A percentile compares a stretch with the other conserved stretches of the same genome.
Evolutionary conservation across 2,888 invertebrate species (phyloP).

Genomic region (Monopis laevigella): DNA sequence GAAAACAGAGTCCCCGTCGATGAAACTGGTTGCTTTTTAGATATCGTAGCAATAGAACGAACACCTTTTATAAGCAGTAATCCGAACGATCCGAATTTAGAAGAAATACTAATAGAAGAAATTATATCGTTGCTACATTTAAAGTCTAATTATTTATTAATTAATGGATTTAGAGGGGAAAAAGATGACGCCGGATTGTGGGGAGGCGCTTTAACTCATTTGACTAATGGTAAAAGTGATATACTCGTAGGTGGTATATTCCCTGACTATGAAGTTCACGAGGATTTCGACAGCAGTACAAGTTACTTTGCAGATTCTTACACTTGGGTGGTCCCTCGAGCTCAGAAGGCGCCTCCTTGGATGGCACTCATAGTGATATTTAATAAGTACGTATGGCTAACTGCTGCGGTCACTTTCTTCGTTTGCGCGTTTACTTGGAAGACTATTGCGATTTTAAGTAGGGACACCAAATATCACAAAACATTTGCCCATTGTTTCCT

Average conservation of each 20-base stretch:
- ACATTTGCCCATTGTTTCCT: slow-evolving; percentile 49
- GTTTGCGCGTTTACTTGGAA: slow-evolving; percentile 56
- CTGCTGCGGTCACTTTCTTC: slow-evolving; percentile 43
- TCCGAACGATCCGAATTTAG: slow-evolving; percentile 45
- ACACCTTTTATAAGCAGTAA: slow-evolving; percentile 60
- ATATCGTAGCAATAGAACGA: slow-evolving; percentile 52
- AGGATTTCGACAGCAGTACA: slow-evolving; percentile 62
- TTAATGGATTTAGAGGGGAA: slow-evolving; percentile 53
- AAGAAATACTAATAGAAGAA: slow-evolving; percentile 41
- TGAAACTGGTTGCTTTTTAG: slow-evolving; percentile 52
- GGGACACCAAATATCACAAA: slow-evolving; percentile 45
- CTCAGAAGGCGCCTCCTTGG: slow-evolving; percentile 59
- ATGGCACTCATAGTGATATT: slow-evolving; percentile 63
- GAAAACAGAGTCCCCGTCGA: slow-evolving; percentile 32
- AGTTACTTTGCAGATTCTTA: slow-evolving; percentile 65
- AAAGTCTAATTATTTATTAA: slow-evolving; percentile 33
- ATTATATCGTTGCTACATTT: slow-evolving; percentile 38
- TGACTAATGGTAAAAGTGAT: slow-evolving; percentile 47
- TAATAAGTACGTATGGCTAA: slow-evolving; percentile 49
- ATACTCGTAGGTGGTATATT: slow-evolving; percentile 70
- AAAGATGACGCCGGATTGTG: slow-evolving; percentile 45
- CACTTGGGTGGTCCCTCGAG: slow-evolving; percentile 67
- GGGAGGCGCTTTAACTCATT: slow-evolving; percentile 54
- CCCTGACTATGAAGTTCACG: slow-evolving; percentile 63
- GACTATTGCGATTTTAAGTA: slow-evolving; percentile 43